Evolutionary conservation across 1,140 invertebrate species (phyloP).

Genomic region (Atta colombica): DNA sequence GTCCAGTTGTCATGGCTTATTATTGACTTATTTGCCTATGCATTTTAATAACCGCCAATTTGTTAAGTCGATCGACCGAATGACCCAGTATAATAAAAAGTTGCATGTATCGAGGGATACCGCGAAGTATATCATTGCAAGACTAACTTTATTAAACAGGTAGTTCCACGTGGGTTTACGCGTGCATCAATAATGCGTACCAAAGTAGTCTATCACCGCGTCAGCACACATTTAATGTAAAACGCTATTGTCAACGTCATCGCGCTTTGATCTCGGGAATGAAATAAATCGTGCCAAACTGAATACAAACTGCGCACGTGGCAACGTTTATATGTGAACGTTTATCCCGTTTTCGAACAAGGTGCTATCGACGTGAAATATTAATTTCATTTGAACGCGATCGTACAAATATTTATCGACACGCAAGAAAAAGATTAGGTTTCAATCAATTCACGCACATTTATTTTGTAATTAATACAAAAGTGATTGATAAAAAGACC

Average conservation of each 20-base stretch:
- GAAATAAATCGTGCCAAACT: conserved; percentile 1
- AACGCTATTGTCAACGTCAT: conserved; percentile 22
- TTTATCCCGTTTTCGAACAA: conserved; percentile 26
- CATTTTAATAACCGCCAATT: conserved; percentile 31
- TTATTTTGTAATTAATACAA: neutral
- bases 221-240: neutral
- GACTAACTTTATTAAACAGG: conserved; percentile 41
- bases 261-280: conserved; percentile 51
- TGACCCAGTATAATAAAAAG: conserved; percentile 49
- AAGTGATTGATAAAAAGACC: neutral
- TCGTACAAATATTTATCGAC: neutral
- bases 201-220: conserved; percentile 14
- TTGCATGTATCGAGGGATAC: conserved; percentile 4
- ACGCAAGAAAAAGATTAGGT: neutral
- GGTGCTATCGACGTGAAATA: conserved; percentile 3
- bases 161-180: neutral
- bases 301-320: conserved; percentile 3
- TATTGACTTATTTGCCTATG: neutral
- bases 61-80: conserved; percentile 12
- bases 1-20: neutral
- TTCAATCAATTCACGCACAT: conserved; percentile 15
- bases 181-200: conserved; percentile 42
- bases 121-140: neutral
- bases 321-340: neutral
- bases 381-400: conserved; percentile 2